These are phyloP conservation scores for Drosophila engyochracea DNA, from an alignment of 2,888 invertebrate species.

Conservation along the genomic window DNA sequence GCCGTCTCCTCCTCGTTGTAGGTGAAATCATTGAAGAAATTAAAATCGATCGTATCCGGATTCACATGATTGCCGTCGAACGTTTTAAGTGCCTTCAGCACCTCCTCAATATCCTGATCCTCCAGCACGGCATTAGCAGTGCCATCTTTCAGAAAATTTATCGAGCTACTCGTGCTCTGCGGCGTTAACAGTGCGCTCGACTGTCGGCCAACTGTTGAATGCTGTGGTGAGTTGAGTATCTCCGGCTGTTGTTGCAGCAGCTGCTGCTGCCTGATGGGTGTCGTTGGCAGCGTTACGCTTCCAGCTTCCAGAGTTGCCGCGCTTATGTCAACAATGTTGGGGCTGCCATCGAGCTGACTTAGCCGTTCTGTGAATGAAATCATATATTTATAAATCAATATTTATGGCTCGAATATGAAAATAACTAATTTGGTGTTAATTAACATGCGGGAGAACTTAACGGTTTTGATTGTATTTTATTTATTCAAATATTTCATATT, in stretches of 20 bases:
- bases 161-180: slow-evolving; percentile 71
- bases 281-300: slow-evolving; percentile 30
- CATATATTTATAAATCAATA: slow-evolving; percentile 1
- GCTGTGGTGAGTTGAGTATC: slow-evolving; percentile 50
- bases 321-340: slow-evolving; percentile 44
- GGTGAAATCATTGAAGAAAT: slow-evolving; percentile 82
- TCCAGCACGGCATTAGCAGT: slow-evolving; percentile 87
- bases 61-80: slow-evolving; percentile 86
- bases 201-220: slow-evolving; percentile 32
- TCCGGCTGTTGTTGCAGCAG: slow-evolving; percentile 33
- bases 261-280: slow-evolving; percentile 35
- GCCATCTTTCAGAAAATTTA: slow-evolving; percentile 83
- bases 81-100: slow-evolving; percentile 92
- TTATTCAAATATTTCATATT: not conserved
- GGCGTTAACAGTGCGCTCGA: slow-evolving; percentile 71
- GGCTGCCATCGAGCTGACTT: slow-evolving; percentile 82
- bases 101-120: slow-evolving; percentile 90
- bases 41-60: slow-evolving; percentile 83
- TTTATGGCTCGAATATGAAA: not conserved
- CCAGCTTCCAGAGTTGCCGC: slow-evolving; percentile 20
- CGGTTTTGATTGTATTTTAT: not conserved
- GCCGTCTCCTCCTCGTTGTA: slow-evolving; percentile 57
- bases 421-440: not conserved
- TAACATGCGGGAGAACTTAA: not conserved
- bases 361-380: slow-evolving; percentile 74